These are phyloP conservation scores for Catostomus latipinnis DNA, from an alignment of 2,797 vertebrate species.

Conservation along the genomic window DNA sequence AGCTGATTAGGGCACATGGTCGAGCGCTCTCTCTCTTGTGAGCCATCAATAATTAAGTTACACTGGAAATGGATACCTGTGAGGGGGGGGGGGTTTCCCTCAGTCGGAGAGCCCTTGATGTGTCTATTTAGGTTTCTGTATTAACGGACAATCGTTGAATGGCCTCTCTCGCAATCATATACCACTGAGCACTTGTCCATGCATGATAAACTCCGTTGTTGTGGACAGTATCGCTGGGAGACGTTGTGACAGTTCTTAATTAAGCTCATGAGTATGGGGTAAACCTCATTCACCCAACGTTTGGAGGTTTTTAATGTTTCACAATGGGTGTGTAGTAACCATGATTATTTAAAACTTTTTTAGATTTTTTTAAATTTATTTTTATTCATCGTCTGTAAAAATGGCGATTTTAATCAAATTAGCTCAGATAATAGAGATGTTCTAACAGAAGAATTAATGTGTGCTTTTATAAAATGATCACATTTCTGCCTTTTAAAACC, in stretches of 20 bases:
- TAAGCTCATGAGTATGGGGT: constrained; percentile 20
- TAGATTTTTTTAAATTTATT: neutral
- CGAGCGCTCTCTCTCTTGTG: constrained; percentile 64
- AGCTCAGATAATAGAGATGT: too few relatives aligned
- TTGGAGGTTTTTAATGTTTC: neutral
- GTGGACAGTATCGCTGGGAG: constrained; percentile 1
- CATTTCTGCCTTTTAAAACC: too few relatives aligned
- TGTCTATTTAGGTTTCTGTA: constrained; percentile 27
- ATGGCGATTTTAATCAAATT: neutral
- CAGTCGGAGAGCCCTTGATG: neutral
- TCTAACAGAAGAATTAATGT: too few relatives aligned
- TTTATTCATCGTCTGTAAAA: neutral
- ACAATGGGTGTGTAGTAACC: neutral
- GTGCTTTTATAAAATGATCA: too few relatives aligned
- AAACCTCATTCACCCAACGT: neutral
- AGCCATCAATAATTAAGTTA: constrained; percentile 77
- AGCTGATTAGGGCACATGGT: constrained; percentile 62
- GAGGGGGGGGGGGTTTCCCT: constrained; percentile 70
- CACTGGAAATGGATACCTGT: constrained; percentile 66
- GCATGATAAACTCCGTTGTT: constrained; percentile 31
- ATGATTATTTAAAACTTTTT: neutral
- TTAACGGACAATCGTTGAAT: constrained; percentile 36
- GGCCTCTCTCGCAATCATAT: neutral
- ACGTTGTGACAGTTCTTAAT: constrained; percentile 2
- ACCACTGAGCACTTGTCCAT: constrained; percentile 14